These are phyloP conservation scores for Anoura caudifer DNA, from an alignment of 2,113 vertebrate species.

Conservation along the genomic window DNA sequence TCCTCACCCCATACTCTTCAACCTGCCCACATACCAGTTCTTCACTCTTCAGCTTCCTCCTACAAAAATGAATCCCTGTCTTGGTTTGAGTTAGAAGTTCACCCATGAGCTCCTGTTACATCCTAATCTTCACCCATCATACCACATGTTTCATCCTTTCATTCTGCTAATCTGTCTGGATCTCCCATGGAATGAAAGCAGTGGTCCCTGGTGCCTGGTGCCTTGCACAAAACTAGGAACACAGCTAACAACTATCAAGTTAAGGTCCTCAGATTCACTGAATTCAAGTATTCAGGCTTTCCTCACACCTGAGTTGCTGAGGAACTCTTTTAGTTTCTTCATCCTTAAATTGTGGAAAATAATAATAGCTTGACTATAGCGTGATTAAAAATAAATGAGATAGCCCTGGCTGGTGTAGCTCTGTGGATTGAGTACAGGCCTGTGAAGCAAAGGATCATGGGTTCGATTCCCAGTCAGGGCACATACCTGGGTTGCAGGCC, in stretches of 20 bases:
- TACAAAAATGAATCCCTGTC: background rate
- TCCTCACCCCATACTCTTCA: background rate
- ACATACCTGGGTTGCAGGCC: no score
- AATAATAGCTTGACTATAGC: slow-evolving; percentile 14
- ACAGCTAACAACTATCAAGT: background rate
- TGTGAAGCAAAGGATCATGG: no score
- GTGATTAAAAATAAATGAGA: slow-evolving; percentile 31
- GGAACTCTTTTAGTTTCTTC: background rate
- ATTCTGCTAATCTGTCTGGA: background rate
- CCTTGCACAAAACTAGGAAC: background rate
- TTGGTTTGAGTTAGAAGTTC: background rate
- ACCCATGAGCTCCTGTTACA: accelerated
- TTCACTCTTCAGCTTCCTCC: background rate
- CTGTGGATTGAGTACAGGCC: no score
- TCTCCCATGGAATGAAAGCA: background rate
- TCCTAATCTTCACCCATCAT: background rate
- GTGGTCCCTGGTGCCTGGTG: background rate
- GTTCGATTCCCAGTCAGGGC: no score
- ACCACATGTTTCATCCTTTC: background rate
- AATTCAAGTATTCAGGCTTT: background rate
- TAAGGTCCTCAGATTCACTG: background rate
- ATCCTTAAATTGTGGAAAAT: background rate
- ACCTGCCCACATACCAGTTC: background rate
- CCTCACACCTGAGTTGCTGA: background rate
- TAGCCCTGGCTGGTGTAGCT: no score